Base-by-base conservation (phyloP, 2,888 invertebrate genomes). In the Apodemia hepburni region DNA sequence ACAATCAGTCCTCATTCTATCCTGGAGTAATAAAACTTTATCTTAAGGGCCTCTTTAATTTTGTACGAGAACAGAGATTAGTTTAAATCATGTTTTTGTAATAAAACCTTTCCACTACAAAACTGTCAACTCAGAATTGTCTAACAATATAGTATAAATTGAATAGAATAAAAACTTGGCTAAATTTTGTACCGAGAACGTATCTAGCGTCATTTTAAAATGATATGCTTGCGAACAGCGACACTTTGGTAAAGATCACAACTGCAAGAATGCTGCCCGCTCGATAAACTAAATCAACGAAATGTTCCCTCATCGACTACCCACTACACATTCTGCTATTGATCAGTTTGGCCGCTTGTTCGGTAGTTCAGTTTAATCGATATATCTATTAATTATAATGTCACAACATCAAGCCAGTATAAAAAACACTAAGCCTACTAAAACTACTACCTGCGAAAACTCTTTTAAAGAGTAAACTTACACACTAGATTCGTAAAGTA, bases 351-450 rank as follows among this genome's bases (percentile, higher is more conserved):
- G 80, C 84, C 82, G 83, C 84, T 78, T 80, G 81, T 83, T 82
- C 82, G 79, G 81, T 81, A 81, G 75, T 78, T 81, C 79, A 81
- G 82, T 78, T 75, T 79, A 77, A 80, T 79, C 80, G 74, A 79
- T 86, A 84, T 85, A 42, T 79, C 83, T 86, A 85, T 82, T 85
- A 84, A 83, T 83, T 81, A 84, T 84, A 87, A 87, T 86, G 85
- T 91, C 91, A 92, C 92, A 92, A 92, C 92, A 92, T 91, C 88
- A 92, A 92, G 92, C 92, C 85, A 81, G 92, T 92, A 92, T 92
- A 92, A 92, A 85, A 92, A 92, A 90, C 91, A 89, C 90, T 92
- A 92, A 92, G 92, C 92, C 86, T 92, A 90, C 84, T 86, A 89
- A 84, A 85, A 82, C 89, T 90, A 90, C 90, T 90, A 87, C 87